Percentiles rank a stretch among this genome's conserved stretches.
Conservation (phyloP, 2,797 vertebrate species). For the Spondyliosoma cantharus region DNA sequence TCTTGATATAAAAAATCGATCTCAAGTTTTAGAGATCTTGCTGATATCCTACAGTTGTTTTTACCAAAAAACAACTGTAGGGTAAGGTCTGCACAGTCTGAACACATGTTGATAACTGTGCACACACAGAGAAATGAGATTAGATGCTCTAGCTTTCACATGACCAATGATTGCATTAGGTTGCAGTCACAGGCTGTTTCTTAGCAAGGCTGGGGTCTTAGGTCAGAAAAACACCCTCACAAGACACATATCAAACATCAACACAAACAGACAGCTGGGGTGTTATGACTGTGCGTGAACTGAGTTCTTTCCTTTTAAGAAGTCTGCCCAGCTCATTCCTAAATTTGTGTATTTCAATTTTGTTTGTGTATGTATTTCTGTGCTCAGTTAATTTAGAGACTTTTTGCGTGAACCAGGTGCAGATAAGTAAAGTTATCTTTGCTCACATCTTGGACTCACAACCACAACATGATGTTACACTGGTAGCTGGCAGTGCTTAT, state of each 20-base stretch:
- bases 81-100: conserved; percentile 14
- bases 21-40: not conserved
- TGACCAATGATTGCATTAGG: conserved; percentile 74
- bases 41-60: conserved; percentile 29
- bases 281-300: conserved; percentile 14
- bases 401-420: not conserved
- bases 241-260: conserved; percentile 67
- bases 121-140: conserved; percentile 63
- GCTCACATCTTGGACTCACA: not conserved
- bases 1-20: not conserved
- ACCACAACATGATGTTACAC: not conserved
- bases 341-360: conserved; percentile 16
- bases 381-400: conserved; percentile 1
- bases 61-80: too few species aligned
- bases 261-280: conserved; percentile 24
- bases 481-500: not conserved
- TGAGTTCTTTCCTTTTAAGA: not conserved
- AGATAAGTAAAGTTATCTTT: not conserved
- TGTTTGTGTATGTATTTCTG: not conserved
- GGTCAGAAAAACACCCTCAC: conserved; percentile 73
- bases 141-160: conserved; percentile 70
- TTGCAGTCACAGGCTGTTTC: conserved; percentile 68
- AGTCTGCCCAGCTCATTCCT: not conserved
- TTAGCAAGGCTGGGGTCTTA: conserved; percentile 48
- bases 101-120: conserved; percentile 52